Evolutionary conservation across 2,888 invertebrate species (phyloP).

Genomic region (Campoplex capitator): DNA sequence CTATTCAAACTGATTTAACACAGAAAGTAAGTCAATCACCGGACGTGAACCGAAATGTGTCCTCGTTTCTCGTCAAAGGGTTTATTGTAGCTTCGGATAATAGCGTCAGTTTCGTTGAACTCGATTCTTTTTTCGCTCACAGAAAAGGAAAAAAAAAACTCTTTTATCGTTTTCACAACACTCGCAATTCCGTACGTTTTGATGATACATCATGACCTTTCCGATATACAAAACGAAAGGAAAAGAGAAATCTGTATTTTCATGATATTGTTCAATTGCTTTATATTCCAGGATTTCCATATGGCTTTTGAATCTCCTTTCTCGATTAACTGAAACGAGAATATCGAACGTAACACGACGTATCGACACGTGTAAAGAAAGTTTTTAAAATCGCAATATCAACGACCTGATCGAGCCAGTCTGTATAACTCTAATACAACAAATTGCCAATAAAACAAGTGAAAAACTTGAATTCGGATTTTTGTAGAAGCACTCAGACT

Average conservation of each 20-base stretch:
- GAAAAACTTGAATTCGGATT: background rate
- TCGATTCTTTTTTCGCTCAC: background rate
- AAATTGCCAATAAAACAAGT: background rate
- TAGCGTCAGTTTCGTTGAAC: constrained; percentile 4
- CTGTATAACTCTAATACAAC: background rate
- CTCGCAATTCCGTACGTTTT: background rate
- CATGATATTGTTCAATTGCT: background rate
- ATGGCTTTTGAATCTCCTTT: background rate
- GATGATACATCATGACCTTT: background rate
- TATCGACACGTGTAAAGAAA: constrained; percentile 21
- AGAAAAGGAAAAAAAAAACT: background rate
- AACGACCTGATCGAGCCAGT: constrained; percentile 6
- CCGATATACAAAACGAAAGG: background rate
- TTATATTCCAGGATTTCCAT: background rate
- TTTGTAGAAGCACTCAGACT: background rate
- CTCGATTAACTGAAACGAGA: background rate
- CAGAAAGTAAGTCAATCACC: constrained; percentile 9
- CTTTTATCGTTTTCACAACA: constrained; percentile 9
- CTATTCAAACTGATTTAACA: background rate
- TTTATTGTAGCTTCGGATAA: constrained; percentile 13
- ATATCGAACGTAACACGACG: constrained; percentile 1
- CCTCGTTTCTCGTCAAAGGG: constrained; percentile 2
- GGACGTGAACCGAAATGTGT: constrained; percentile 19
- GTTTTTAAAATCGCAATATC: background rate
- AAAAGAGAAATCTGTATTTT: background rate